Evolutionary conservation across 2,888 invertebrate species (phyloP).

Genomic region (Podabrus alpinus): DNA sequence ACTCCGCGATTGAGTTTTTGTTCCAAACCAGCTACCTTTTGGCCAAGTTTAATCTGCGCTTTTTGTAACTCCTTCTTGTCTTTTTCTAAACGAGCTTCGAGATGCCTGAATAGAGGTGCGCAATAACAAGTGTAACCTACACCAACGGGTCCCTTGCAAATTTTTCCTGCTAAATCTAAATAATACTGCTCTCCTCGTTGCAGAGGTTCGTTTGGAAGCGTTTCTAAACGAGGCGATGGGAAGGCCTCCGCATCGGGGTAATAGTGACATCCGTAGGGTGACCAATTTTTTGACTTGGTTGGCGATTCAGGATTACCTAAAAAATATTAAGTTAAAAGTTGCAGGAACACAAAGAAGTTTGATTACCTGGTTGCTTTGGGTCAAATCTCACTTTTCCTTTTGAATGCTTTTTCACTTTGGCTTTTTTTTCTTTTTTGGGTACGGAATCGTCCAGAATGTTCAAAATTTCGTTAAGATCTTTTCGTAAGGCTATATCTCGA

Average conservation of each 20-base stretch:
- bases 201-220: slow-evolving; percentile 83
- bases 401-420: slow-evolving; percentile 54
- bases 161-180: slow-evolving; percentile 91
- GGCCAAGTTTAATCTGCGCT: slow-evolving; percentile 78
- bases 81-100: slow-evolving; percentile 81
- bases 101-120: slow-evolving; percentile 86
- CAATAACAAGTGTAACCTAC: slow-evolving; percentile 92
- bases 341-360: not conserved
- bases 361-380: slow-evolving; percentile 31
- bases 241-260: slow-evolving; percentile 85
- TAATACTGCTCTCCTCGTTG: slow-evolving; percentile 91
- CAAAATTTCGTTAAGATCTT: slow-evolving; percentile 83
- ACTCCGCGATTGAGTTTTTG: slow-evolving; percentile 71
- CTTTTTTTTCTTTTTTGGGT: slow-evolving; percentile 59
- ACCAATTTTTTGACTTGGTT: slow-evolving; percentile 62
- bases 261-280: slow-evolving; percentile 90
- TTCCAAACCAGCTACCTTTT: slow-evolving; percentile 78
- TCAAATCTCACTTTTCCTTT: slow-evolving; percentile 54
- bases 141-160: slow-evolving; percentile 93
- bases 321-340: not conserved
- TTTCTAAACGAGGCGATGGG: slow-evolving; percentile 83
- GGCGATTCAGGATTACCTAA: slow-evolving; percentile 6
- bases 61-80: slow-evolving; percentile 80
- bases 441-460: slow-evolving; percentile 69
- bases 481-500: slow-evolving; percentile 84